These are phyloP conservation scores for Beroe ovata DNA, from an alignment of 37 sponge, comb jelly and placozoan genomes.

Conservation along the genomic window DNA sequence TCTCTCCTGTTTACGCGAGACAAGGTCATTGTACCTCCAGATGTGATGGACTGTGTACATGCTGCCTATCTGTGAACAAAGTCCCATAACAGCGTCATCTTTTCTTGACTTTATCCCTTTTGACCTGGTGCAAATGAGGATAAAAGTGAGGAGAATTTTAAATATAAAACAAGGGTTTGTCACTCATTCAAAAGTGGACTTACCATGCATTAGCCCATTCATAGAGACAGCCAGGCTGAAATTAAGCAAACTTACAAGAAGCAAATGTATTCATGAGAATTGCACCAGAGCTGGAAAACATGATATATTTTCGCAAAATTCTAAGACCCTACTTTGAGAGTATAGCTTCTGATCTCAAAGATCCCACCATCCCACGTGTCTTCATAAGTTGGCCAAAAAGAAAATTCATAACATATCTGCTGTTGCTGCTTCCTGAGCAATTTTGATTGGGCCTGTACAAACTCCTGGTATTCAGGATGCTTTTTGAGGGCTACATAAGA, in stretches of 20 bases:
- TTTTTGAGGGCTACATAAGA: neutral
- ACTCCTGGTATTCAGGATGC: neutral
- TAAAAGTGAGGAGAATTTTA: neutral
- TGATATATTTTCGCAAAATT: neutral
- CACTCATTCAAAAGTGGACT: too few relatives aligned
- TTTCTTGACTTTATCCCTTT: neutral
- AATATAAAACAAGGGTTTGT: neutral
- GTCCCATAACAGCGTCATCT: slow-evolving; percentile 3
- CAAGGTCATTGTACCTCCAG: slow-evolving; percentile 35
- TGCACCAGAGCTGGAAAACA: too few relatives aligned
- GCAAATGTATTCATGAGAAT: neutral
- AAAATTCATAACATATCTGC: slow-evolving; percentile 9
- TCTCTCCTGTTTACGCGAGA: neutral
- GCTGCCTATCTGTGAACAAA: slow-evolving; percentile 31
- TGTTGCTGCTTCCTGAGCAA: neutral
- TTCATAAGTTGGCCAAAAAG: slow-evolving; percentile 1
- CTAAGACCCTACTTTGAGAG: neutral
- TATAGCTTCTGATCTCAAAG: neutral
- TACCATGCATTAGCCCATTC: slow-evolving; percentile 38
- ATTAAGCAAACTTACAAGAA: neutral
- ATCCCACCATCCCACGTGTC: slow-evolving; percentile 1
- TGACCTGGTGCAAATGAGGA: neutral
- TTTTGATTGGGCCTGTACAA: neutral
- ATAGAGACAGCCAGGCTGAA: slow-evolving; percentile 27
- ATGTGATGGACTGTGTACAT: slow-evolving; percentile 64